Conservation (phyloP, 2,888 invertebrate species). For the Exephanes ischioxanthus region DNA sequence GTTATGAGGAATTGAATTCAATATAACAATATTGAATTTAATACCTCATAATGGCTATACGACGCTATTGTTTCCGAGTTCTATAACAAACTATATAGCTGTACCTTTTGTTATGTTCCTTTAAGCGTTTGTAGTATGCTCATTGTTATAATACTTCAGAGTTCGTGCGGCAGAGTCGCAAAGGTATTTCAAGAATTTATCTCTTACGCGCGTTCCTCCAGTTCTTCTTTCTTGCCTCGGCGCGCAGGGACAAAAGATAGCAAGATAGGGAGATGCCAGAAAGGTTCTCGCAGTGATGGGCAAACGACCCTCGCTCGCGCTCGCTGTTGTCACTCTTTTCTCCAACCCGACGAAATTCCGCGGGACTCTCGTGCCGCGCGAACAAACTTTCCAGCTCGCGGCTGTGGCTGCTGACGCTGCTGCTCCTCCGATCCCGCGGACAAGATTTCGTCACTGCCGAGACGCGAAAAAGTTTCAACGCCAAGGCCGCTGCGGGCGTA, state of each 20-base stretch:
- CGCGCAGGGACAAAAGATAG: slow-evolving; percentile 53
- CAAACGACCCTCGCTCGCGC: slow-evolving; percentile 50
- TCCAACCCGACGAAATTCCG: slow-evolving; percentile 55
- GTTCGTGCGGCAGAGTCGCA: slow-evolving; percentile 21
- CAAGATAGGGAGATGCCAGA: slow-evolving; percentile 55
- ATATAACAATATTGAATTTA: neutral
- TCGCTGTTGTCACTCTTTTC: slow-evolving; percentile 39
- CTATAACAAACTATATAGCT: neutral
- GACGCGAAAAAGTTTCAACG: slow-evolving; percentile 59
- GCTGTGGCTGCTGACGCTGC: neutral
- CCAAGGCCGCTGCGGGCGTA: slow-evolving; percentile 24
- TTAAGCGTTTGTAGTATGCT: neutral
- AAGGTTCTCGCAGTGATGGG: slow-evolving; percentile 50
- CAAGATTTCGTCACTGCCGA: slow-evolving; percentile 60
- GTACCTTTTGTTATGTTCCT: slow-evolving; percentile 10
- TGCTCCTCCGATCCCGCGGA: slow-evolving; percentile 42
- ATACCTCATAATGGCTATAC: neutral
- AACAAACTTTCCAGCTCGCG: slow-evolving; percentile 50
- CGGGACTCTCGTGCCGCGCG: slow-evolving; percentile 35
- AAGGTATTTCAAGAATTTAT: slow-evolving; percentile 55
- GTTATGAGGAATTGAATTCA: neutral
- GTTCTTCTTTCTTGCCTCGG: slow-evolving; percentile 28
- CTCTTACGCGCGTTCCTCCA: slow-evolving; percentile 28
- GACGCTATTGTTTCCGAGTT: neutral
- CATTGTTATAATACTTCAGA: slow-evolving; percentile 30